Base-by-base conservation (phyloP, 2,888 invertebrate species). In the Nasonia oneida region DNA sequence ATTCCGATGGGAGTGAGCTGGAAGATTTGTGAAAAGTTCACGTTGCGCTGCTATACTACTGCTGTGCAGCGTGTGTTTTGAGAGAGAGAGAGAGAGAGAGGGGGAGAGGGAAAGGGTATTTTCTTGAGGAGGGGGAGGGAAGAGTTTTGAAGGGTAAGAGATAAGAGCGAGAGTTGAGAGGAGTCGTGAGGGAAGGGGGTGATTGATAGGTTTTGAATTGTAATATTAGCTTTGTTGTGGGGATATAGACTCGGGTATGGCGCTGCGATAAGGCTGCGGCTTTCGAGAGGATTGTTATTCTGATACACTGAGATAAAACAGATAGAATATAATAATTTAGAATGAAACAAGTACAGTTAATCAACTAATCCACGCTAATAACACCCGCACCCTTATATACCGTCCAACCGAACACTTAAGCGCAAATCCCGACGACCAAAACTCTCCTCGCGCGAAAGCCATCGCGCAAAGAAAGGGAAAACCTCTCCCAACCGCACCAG, bases 131-230 rank as follows among this genome's bases (percentile, higher is more conserved):
- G 23, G 14, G 29, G 3, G 50, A 4, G 74, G n/a, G 75, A 18
- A 10, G 18, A 57, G 10, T 37, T 33, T 57, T 6, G 33, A 23
- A 23, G 4, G 39, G 23, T 12, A 47, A 15, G 50, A 37, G 50
- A 29, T 53, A 76, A 33, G 53, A 57, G 37, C n/a, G 6, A 33
- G 57, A 3, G 76, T 15, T 37, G 57, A 76, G 53, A 18, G 33
- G 15, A 12, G 18, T 14, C 4, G 33, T 37, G 18, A 18, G 18
- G 29, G 15, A 29, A 15, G 29, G 18, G 50, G 53, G 15, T 33
- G 47, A 50, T 75, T 53, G 75, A 75, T 75, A 75, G 50, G 53
- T 75, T 53, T 23, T 50, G 75, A 18, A 75, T 47, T 42, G 15
- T 53, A 18, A 23, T 75, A 33, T 75, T 53, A 33, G 53, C 75